phyloP scores from a whole-genome alignment of 2,797 vertebrate species.

The Eurystomus glaucurus region DNA sequence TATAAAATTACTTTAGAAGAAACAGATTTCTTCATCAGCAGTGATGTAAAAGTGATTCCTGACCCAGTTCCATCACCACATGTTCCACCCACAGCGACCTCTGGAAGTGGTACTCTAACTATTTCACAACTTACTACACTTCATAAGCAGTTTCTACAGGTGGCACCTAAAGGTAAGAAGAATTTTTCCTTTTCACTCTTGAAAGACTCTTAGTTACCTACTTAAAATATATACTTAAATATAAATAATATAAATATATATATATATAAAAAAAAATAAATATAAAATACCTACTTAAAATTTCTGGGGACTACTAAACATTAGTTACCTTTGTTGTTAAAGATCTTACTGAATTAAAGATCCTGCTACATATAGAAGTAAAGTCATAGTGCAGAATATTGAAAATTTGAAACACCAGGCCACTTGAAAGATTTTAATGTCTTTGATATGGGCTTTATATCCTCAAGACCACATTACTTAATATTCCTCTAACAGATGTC shows the following conservation, averaged over 20 bases:
- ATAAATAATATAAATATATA: too few species aligned
- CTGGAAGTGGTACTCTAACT: constrained; percentile 77
- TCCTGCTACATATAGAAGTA: neutral
- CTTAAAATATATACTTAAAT: neutral
- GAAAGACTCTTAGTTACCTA: neutral
- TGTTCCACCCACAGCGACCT: constrained; percentile 80
- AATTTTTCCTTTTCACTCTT: neutral
- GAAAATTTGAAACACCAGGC: neutral
- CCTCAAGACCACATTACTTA: neutral
- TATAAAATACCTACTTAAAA: too few species aligned
- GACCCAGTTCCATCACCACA: constrained; percentile 60
- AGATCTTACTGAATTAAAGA: neutral
- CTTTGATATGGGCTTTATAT: neutral
- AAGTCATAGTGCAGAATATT: neutral
- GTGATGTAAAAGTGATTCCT: constrained; percentile 83
- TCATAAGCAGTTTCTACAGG: constrained; percentile 82
- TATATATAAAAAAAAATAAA: too few species aligned
- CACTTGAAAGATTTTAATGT: neutral
- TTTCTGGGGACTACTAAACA: neutral
- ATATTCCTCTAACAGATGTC: neutral
- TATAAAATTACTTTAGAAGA: constrained; percentile 87
- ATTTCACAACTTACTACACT: constrained; percentile 87
- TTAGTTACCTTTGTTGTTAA: neutral
- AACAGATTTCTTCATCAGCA: constrained; percentile 88
- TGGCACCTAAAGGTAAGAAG: constrained; percentile 89